phyloP scores from a whole-genome alignment of 2,113 vertebrate species.

The Pterocles gutturalis region DNA sequence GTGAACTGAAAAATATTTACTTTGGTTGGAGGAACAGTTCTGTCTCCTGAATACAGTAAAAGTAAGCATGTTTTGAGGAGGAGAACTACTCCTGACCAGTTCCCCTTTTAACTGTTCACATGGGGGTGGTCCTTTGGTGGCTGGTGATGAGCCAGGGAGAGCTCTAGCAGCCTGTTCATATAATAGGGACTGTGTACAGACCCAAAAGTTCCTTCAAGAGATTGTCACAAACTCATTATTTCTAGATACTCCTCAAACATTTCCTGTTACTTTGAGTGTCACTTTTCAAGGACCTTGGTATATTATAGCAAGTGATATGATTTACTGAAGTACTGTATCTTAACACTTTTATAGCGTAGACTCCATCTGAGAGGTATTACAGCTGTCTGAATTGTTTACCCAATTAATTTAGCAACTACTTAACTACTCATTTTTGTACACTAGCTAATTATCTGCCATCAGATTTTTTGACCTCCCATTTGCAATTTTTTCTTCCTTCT shows the following conservation, averaged over 20 bases:
- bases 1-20: background rate
- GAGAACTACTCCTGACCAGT: background rate
- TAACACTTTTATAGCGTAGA: background rate
- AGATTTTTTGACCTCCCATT: background rate
- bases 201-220: background rate
- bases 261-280: background rate
- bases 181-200: background rate
- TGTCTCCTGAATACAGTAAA: background rate
- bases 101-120: background rate
- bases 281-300: background rate
- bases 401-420: background rate
- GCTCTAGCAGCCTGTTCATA: background rate
- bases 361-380: background rate
- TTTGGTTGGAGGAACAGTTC: background rate
- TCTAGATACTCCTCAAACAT: background rate
- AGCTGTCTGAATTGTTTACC: background rate
- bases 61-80: background rate
- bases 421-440: background rate
- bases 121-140: background rate
- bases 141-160: background rate
- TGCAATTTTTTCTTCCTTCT: background rate
- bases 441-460: background rate
- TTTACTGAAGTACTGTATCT: background rate
- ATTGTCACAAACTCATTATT: background rate
- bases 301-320: background rate